phyloP scores from a whole-genome alignment of 2,113 vertebrate species.

The Rhegmatorhina hoffmannsi region DNA sequence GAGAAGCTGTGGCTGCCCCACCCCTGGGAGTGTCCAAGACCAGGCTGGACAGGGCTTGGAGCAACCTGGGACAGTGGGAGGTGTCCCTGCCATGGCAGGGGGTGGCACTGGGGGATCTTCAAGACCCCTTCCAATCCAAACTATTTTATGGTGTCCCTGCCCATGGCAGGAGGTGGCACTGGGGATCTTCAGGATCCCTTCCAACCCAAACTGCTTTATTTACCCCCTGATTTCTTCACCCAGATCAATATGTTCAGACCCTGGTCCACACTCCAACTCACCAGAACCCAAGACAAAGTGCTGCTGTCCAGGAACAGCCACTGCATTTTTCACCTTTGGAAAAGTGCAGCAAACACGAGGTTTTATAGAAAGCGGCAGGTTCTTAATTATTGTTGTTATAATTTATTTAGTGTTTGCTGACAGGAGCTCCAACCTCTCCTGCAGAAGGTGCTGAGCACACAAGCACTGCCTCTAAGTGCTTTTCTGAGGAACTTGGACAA shows the following conservation, averaged over 20 bases:
- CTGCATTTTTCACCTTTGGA: not conserved
- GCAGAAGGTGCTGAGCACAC: not conserved
- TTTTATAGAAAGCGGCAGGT: not conserved
- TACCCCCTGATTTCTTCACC: not conserved
- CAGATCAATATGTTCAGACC: accelerated
- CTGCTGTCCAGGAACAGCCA: accelerated
- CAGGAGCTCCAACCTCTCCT: not conserved
- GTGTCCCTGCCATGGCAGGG: not conserved
- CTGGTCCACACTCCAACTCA: accelerated
- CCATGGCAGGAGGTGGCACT: too few species aligned
- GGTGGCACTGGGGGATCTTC: not conserved
- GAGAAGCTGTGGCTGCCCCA: not conserved
- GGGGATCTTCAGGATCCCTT: too few species aligned
- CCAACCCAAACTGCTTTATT: not conserved
- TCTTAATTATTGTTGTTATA: constrained; percentile 19
- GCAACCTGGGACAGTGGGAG: not conserved
- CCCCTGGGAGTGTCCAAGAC: not conserved
- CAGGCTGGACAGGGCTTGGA: not conserved
- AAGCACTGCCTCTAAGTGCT: not conserved
- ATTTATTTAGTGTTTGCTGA: constrained; percentile 32
- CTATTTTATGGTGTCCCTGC: too few species aligned
- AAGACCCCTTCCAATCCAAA: not conserved
- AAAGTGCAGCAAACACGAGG: not conserved
- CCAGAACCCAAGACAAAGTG: not conserved
- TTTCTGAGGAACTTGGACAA: not conserved